Evolutionary conservation across 2,888 invertebrate species (phyloP).

Genomic region (Fragum fragum): DNA sequence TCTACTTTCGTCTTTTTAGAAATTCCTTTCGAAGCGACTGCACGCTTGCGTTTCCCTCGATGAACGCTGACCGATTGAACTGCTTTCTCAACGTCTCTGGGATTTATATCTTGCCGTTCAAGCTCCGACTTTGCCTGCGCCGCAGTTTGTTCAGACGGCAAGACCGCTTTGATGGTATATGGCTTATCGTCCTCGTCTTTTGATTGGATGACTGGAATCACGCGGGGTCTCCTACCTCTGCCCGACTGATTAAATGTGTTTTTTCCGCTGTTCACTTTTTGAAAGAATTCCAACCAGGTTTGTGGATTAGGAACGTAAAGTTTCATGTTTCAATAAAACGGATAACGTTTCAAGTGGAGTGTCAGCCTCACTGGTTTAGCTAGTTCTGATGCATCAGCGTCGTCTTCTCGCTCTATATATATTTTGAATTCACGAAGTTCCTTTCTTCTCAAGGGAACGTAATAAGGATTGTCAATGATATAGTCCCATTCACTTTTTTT

Average conservation of each 20-base stretch:
- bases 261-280: slow-evolving; percentile 34
- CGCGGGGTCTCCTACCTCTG: slow-evolving; percentile 35
- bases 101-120: slow-evolving; percentile 52
- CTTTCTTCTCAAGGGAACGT: slow-evolving; percentile 36
- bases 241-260: slow-evolving; percentile 39
- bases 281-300: slow-evolving; percentile 57
- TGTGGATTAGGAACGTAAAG: slow-evolving; percentile 62
- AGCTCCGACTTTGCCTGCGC: slow-evolving; percentile 54
- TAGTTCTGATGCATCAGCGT: no score
- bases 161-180: slow-evolving; percentile 45
- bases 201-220: slow-evolving; percentile 37
- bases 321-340: no score
- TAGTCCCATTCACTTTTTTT: no score
- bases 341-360: no score
- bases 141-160: slow-evolving; percentile 54
- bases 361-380: no score
- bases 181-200: slow-evolving; percentile 17
- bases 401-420: slow-evolving; percentile 49
- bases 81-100: slow-evolving; percentile 19
- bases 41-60: slow-evolving; percentile 3
- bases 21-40: neutral
- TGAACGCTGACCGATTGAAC: slow-evolving; percentile 15
- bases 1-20: slow-evolving; percentile 5
- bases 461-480: no score
- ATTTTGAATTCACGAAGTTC: slow-evolving; percentile 43